A percentile compares a stretch with the other conserved stretches of the same genome.
These are phyloP conservation scores for Hydrotaea cyrtoneurina DNA, from an alignment of 2,888 invertebrate genomes.

Conservation along the genomic window DNA sequence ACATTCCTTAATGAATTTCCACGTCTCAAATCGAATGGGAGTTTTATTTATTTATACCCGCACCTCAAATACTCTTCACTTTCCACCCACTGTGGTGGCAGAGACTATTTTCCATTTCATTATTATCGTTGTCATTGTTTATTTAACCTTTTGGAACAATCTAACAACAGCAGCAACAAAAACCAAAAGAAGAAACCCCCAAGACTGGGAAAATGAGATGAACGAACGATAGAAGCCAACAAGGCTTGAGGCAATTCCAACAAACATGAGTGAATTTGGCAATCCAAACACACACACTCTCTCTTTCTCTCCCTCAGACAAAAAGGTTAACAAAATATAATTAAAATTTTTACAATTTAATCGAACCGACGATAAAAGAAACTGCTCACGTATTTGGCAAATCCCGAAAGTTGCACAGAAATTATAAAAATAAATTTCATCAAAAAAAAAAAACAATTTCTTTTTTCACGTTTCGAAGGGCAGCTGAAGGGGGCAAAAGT, in stretches of 20 bases:
- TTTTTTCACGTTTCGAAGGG: too few relatives aligned
- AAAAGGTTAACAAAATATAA: slow-evolving; percentile 28
- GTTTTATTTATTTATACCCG: slow-evolving; percentile 22
- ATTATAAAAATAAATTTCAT: too few relatives aligned
- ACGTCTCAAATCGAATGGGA: slow-evolving; percentile 41
- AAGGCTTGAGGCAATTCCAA: neutral
- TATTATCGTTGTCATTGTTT: neutral
- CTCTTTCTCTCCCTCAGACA: neutral
- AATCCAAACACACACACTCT: neutral
- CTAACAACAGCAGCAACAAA: too few relatives aligned
- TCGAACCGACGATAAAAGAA: neutral
- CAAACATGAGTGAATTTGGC: too few relatives aligned
- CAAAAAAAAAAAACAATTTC: too few relatives aligned
- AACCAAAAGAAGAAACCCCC: neutral
- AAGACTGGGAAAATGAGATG: neutral
- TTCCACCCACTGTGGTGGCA: neutral
- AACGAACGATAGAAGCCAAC: neutral
- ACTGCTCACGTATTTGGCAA: neutral
- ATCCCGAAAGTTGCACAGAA: neutral
- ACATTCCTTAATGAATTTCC: slow-evolving; percentile 41
- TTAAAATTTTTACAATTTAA: slow-evolving; percentile 27
- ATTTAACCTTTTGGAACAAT: neutral
- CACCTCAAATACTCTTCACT: neutral
- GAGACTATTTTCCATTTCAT: neutral
- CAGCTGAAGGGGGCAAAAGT: too few relatives aligned